A percentile compares a stretch with the other conserved stretches of the same genome.
Evolutionary conservation across 2,797 vertebrate species (phyloP).

Genomic region (Dromococcyx pavoninus): DNA sequence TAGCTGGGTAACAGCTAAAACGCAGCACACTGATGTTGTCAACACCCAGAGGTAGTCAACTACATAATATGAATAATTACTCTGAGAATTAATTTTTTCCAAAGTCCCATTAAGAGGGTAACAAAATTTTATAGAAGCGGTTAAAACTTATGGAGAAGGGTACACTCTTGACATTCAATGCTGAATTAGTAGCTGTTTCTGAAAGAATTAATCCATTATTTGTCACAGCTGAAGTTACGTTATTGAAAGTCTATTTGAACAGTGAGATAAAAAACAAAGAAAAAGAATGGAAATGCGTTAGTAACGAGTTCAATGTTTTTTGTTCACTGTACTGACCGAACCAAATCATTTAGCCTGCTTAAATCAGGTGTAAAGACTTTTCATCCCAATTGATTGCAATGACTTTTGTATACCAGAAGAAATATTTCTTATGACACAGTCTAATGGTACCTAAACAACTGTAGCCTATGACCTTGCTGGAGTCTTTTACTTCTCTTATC

Average conservation of each 20-base stretch:
- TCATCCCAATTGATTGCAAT: neutral
- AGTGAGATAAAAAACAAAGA: neutral
- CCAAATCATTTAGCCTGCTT: neutral
- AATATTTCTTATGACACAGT: neutral
- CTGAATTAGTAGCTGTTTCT: slow-evolving; percentile 25
- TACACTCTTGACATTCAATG: slow-evolving; percentile 4
- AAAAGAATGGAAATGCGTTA: neutral
- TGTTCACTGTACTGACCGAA: neutral
- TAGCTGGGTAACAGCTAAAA: neutral
- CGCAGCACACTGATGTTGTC: neutral
- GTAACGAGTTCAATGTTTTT: neutral
- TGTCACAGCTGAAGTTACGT: slow-evolving; percentile 37
- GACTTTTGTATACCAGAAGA: neutral
- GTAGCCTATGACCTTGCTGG: neutral
- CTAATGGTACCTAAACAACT: neutral
- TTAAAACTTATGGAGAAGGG: slow-evolving; percentile 41
- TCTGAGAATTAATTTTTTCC: neutral
- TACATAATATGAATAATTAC: neutral
- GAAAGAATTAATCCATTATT: slow-evolving; percentile 45
- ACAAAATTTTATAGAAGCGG: slow-evolving; percentile 14
- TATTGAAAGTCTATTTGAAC: neutral
- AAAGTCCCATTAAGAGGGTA: neutral
- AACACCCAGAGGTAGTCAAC: neutral
- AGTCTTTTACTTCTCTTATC: neutral
- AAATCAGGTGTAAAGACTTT: neutral